These are phyloP conservation scores for Nephotettix cincticeps DNA, from an alignment of 1,140 invertebrate species.

Conservation along the genomic window DNA sequence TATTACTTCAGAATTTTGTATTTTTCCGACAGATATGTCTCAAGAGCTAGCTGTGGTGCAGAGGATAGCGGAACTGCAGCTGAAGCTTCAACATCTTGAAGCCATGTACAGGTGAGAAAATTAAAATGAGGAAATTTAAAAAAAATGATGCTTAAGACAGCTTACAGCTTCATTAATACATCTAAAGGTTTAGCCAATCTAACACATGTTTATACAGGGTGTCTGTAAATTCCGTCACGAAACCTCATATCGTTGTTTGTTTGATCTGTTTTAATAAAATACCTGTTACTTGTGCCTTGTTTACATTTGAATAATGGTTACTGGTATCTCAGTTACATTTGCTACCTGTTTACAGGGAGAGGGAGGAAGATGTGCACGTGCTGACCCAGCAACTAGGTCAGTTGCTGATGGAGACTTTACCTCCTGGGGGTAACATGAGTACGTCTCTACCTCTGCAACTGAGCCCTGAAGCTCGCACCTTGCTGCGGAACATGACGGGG, in stretches of 20 bases:
- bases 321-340: no score
- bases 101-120: slow-evolving; percentile 55
- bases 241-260: no score
- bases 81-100: slow-evolving; percentile 68
- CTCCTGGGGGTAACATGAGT: neutral
- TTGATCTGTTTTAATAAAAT: no score
- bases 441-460: slow-evolving; percentile 1
- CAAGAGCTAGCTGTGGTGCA: slow-evolving; percentile 66
- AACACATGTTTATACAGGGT: no score
- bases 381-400: slow-evolving; percentile 61
- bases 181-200: no score
- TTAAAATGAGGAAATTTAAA: no score
- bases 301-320: no score
- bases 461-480: slow-evolving; percentile 32
- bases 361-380: slow-evolving; percentile 67
- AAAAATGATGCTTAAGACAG: no score
- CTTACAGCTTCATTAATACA: no score
- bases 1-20: no score
- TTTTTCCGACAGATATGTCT: slow-evolving; percentile 49
- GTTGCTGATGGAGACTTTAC: slow-evolving; percentile 30
- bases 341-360: slow-evolving; percentile 52
- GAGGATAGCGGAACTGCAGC: slow-evolving; percentile 66
- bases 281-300: no score
- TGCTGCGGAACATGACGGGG: slow-evolving; percentile 45
- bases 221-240: no score